These are phyloP conservation scores for Fragum whitleyi DNA, from an alignment of 2,888 invertebrate species.

Conservation along the genomic window DNA sequence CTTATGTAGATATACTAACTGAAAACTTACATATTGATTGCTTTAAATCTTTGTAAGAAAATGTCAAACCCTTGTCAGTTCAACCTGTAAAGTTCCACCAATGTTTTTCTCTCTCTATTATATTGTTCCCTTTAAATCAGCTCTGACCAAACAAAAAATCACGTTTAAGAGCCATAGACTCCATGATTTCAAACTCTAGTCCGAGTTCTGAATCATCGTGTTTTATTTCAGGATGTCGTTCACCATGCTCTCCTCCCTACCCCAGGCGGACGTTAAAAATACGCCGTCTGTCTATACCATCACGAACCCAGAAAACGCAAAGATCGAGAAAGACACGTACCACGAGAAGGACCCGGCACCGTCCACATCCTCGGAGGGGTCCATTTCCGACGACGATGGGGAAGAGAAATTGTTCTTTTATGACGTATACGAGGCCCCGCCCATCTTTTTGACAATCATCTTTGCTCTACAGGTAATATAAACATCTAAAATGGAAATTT, in stretches of 20 bases:
- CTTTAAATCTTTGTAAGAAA: too few species aligned
- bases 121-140: too few species aligned
- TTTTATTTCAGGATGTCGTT: slow-evolving; percentile 9
- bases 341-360: not conserved
- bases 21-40: too few species aligned
- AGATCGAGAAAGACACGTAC: not conserved
- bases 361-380: not conserved
- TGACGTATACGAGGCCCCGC: slow-evolving; percentile 10
- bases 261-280: not conserved
- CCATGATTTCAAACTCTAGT: too few species aligned
- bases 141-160: too few species aligned
- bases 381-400: not conserved
- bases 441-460: not conserved
- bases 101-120: too few species aligned
- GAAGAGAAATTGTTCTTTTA: not conserved
- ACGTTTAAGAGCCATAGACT: too few species aligned
- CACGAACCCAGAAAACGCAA: not conserved
- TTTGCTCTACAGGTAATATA: slow-evolving; percentile 21
- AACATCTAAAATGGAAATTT: too few species aligned
- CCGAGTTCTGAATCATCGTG: too few species aligned
- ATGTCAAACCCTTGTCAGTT: too few species aligned
- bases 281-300: slow-evolving; percentile 6
- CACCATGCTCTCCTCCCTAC: not conserved
- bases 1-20: too few species aligned
- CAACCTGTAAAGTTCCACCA: too few species aligned